Evolutionary conservation across 2,113 vertebrate species (phyloP).

Genomic region (Chaetodon trifascialis): DNA sequence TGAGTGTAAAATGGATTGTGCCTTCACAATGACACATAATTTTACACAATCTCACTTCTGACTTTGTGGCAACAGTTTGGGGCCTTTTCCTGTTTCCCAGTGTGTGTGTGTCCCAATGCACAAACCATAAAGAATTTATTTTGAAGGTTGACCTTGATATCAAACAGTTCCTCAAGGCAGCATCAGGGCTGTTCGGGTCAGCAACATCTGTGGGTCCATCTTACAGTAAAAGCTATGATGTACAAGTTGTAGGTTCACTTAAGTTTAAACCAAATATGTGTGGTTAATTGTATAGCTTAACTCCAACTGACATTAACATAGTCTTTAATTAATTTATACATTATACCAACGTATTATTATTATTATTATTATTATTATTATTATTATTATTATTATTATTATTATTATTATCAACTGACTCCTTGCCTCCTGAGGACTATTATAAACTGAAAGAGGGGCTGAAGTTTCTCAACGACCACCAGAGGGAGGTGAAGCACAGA

Average conservation of each 20-base stretch:
- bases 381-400: no score
- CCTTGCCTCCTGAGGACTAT: background rate
- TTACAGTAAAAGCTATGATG: background rate
- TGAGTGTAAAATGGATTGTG: background rate
- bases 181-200: background rate
- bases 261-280: background rate
- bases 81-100: no score
- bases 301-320: background rate
- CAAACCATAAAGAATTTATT: background rate
- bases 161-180: background rate
- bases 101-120: background rate
- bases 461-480: background rate
- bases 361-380: background rate
- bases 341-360: background rate
- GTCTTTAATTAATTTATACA: background rate
- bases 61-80: no score
- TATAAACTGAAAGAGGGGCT: no score
- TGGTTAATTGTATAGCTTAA: background rate
- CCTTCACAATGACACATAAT: background rate
- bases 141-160: background rate
- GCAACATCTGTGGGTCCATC: background rate
- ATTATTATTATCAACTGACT: background rate
- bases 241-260: background rate
- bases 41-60: background rate
- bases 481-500: conserved; percentile 43